These are phyloP conservation scores for Xylota sylvarum DNA, from an alignment of 2,888 invertebrate genomes.

Conservation along the genomic window DNA sequence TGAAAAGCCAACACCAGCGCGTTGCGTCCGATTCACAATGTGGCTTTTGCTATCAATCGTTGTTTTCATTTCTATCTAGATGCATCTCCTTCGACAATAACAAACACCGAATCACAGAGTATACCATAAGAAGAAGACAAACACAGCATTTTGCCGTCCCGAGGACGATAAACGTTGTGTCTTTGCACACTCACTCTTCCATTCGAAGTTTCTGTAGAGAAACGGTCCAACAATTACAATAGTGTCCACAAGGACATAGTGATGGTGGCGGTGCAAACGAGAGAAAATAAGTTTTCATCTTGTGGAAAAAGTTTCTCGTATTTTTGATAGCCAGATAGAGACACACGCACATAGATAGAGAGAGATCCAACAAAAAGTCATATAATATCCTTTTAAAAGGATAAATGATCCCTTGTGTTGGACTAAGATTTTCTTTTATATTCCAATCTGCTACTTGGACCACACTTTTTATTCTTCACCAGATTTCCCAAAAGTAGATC, in stretches of 20 bases:
- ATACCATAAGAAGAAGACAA: conserved; percentile 48
- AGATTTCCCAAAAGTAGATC: conserved; percentile 63
- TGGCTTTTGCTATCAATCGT: conserved; percentile 3
- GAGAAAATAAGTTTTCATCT: conserved; percentile 51
- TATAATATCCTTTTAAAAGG: conserved; percentile 64
- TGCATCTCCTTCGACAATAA: conserved; percentile 48
- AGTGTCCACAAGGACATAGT: conserved; percentile 49
- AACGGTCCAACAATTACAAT: conserved; percentile 46
- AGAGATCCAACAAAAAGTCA: conserved; percentile 11
- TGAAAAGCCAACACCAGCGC: conserved; percentile 39
- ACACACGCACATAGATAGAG: conserved; percentile 1
- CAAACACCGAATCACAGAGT: conserved; percentile 56
- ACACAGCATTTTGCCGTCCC: conserved; percentile 41
- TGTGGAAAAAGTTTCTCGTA: conserved; percentile 42
- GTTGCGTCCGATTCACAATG: neutral
- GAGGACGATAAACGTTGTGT: conserved; percentile 38
- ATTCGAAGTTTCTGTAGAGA: neutral
- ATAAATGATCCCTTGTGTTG: conserved; percentile 66
- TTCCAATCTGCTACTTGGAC: conserved; percentile 50
- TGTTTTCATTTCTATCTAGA: conserved; percentile 48
- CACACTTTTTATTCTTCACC: conserved; percentile 53
- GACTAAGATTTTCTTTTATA: conserved; percentile 57
- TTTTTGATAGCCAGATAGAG: conserved; percentile 36
- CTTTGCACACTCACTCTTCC: neutral
- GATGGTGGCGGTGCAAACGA: conserved; percentile 13